phyloP scores from a whole-genome alignment of 2,113 vertebrate species.

The Nettapus auritus region DNA sequence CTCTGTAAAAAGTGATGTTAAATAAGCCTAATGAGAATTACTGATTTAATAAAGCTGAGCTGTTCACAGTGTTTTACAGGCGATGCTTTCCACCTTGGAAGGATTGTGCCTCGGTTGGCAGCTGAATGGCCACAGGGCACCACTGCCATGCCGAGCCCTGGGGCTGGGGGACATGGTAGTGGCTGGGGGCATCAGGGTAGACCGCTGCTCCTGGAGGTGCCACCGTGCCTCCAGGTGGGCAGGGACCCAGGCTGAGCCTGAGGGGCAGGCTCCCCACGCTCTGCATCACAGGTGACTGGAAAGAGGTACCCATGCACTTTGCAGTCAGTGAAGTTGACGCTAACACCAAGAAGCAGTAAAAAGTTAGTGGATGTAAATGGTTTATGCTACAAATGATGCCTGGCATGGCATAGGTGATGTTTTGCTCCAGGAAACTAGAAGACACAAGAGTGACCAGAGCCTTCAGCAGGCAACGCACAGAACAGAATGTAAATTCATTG shows the following conservation, averaged over 20 bases:
- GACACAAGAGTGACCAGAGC: neutral
- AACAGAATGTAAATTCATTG: neutral
- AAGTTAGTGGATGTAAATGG: neutral
- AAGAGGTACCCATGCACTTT: neutral
- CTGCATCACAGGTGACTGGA: neutral
- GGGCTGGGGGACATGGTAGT: fast-evolving
- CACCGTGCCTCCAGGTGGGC: neutral
- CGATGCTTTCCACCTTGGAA: neutral
- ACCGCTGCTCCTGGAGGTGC: fast-evolving
- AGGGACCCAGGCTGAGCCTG: neutral
- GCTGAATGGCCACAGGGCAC: neutral
- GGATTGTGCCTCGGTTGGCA: neutral
- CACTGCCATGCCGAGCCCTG: fast-evolving
- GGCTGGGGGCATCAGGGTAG: neutral
- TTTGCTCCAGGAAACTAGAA: neutral
- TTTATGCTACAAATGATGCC: neutral
- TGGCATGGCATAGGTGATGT: neutral
- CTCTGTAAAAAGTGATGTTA: neutral
- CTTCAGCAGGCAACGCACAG: neutral
- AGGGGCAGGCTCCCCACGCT: neutral
- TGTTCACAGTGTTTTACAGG: neutral
- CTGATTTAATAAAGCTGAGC: conserved; percentile 20
- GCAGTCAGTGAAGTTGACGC: neutral
- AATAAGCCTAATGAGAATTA: conserved; percentile 10
- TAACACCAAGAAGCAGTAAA: neutral